phyloP scores from a whole-genome alignment of 2,888 invertebrate genomes.

The Myopa tessellatipennis region DNA sequence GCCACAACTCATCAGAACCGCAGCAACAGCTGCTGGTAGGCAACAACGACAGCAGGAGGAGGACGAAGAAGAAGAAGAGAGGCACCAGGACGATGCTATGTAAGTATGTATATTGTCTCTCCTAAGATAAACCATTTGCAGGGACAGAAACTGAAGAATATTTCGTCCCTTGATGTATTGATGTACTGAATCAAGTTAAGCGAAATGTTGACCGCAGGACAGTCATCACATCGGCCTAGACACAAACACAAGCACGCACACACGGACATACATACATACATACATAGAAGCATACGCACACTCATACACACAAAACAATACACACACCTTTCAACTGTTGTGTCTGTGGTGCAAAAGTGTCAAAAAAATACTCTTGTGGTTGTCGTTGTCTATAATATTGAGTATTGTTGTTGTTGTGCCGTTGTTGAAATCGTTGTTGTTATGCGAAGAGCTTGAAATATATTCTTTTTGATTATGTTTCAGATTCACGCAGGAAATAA shows the following conservation, averaged over 20 bases:
- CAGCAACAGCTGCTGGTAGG: neutral
- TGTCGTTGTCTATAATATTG: neutral
- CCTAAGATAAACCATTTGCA: neutral
- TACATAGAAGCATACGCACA: neutral
- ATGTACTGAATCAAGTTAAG: neutral
- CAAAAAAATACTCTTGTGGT: neutral
- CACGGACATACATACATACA: neutral
- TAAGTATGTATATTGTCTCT: neutral
- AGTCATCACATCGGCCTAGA: neutral
- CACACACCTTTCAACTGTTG: constrained; percentile 40
- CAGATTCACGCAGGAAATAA: no score
- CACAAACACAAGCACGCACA: neutral
- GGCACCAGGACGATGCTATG: neutral
- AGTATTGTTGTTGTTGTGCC: no score
- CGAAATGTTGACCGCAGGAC: neutral
- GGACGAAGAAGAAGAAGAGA: neutral
- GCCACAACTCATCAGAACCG: neutral
- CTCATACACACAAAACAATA: constrained; percentile 2
- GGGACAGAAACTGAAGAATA: neutral
- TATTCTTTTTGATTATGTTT: no score
- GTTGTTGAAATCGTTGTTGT: no score
- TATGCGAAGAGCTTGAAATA: no score
- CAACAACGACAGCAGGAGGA: neutral
- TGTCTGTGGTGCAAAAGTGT: constrained; percentile 8
- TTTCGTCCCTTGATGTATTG: constrained; percentile 11